Base-by-base conservation (phyloP, 2,113 vertebrate species). In the Lycaon pictus region DNA sequence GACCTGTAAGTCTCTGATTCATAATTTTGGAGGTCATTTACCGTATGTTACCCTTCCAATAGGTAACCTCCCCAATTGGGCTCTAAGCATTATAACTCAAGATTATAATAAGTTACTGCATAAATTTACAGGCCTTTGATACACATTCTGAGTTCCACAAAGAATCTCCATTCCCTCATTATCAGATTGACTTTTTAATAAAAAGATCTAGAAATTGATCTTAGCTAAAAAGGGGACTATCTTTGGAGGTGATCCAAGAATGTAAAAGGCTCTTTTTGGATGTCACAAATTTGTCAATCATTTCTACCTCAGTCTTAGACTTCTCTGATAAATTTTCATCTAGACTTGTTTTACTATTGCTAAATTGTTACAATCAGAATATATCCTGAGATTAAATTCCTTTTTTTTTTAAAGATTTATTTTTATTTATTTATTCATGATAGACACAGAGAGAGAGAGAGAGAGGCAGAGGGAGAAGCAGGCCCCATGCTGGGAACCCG, bases 241-340 rank as follows among this genome's bases (percentile, higher is more conserved):
- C 58, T 22, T 89, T 86, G 35, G 88, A 32, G 23, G 32, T 72
- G 19, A 87, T 60, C 2, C 55, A 80, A 9, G 22, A 16, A 67
- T 37, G 9, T 81, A 17, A 91, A 95, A 84, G 32, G 27, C 55
- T 88, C 32, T 58, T 25, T 79, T 87, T 80, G 53, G 15, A 37
- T 85, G 32, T 20, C 63, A 48, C 13, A 74, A n/a, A 88, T 77
- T 92, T 95, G 51, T 80, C 56, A 72, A 7, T 67, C 83, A 74
- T 93, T 80, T 87, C n/a, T 95, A 74, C 63, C 7, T 65, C 20
- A 20, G n/a, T 67, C 77, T 94, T 93, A 25, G 25, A 74, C 20
- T 88, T 94, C 32, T 81, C 55, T 96, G 56, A 48, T 81, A 81
- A 88, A 69, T 85, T 94, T 81, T 94, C 32, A 85, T 74, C 37